Percentiles rank a stretch among this genome's conserved stretches.
phyloP scores from a whole-genome alignment of 2,797 vertebrate genomes.

The Crocidura indochinensis region DNA sequence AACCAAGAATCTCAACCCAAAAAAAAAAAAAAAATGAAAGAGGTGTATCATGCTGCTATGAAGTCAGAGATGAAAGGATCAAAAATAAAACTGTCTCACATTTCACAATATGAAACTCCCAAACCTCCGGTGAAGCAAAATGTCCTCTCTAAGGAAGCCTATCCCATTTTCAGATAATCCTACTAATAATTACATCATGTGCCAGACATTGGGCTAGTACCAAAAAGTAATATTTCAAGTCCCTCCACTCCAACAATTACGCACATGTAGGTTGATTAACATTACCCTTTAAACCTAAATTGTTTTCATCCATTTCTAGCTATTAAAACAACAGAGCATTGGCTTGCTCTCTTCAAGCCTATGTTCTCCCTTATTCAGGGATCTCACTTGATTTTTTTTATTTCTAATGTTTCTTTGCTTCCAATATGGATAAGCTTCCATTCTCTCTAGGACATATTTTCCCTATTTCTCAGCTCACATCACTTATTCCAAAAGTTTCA shows the following conservation, averaged over 20 bases:
- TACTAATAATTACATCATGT: background rate
- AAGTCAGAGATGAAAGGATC: constrained; percentile 4
- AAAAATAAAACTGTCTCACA: background rate
- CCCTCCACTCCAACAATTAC: background rate
- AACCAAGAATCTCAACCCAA: background rate
- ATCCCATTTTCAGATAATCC: background rate
- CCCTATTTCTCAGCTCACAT: too few relatives aligned
- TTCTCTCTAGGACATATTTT: too few relatives aligned
- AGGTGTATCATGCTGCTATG: background rate
- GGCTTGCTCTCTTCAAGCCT: too few relatives aligned
- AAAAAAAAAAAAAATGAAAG: constrained; percentile 12
- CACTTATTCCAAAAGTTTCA: too few relatives aligned
- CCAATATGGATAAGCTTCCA: too few relatives aligned
- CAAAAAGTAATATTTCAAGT: background rate
- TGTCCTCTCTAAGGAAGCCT: background rate
- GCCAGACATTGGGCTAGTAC: background rate
- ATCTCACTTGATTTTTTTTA: too few relatives aligned
- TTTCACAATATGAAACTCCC: constrained; percentile 15
- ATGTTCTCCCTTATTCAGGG: too few relatives aligned
- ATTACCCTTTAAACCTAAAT: background rate
- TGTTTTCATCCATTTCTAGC: background rate
- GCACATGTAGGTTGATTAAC: background rate
- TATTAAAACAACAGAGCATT: background rate
- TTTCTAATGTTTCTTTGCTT: too few relatives aligned
- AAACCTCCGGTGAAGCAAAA: background rate